Evolutionary conservation across 2,797 vertebrate species (phyloP).

Genomic region (Danio tinwini): DNA sequence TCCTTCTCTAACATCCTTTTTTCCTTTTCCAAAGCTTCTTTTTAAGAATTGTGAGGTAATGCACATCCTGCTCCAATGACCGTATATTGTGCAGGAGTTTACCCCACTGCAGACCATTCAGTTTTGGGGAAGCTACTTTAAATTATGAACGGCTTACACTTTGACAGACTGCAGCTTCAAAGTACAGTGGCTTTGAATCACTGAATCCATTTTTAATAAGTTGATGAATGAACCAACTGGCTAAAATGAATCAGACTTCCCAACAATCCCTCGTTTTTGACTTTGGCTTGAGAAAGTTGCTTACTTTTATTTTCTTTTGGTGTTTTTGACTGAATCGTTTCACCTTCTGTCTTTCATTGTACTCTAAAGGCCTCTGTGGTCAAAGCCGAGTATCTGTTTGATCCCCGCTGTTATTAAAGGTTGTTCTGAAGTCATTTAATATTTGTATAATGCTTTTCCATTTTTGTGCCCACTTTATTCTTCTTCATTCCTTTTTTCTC

Average conservation of each 20-base stretch:
- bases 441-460: conserved; percentile 22
- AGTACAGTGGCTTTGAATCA: conserved; percentile 14
- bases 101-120: background rate
- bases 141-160: background rate
- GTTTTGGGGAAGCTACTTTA: background rate
- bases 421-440: conserved; percentile 23
- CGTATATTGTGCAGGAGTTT: background rate
- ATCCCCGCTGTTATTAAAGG: conserved; percentile 31
- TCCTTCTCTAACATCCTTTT: conserved; percentile 5
- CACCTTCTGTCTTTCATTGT: conserved; percentile 26
- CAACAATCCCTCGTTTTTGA: background rate
- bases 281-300: background rate
- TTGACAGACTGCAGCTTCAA: background rate
- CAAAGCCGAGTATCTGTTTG: conserved; percentile 10
- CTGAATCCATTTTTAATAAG: background rate
- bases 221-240: background rate
- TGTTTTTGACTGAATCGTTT: background rate
- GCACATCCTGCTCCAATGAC: conserved; percentile 5
- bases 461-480: conserved; percentile 10
- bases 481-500: background rate
- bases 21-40: conserved; percentile 3
- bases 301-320: background rate
- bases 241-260: background rate
- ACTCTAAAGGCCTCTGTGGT: conserved; percentile 16
- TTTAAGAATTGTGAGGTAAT: conserved; percentile 14